Conservation (phyloP, 2,113 vertebrate species). For the Aramus guarauna region DNA sequence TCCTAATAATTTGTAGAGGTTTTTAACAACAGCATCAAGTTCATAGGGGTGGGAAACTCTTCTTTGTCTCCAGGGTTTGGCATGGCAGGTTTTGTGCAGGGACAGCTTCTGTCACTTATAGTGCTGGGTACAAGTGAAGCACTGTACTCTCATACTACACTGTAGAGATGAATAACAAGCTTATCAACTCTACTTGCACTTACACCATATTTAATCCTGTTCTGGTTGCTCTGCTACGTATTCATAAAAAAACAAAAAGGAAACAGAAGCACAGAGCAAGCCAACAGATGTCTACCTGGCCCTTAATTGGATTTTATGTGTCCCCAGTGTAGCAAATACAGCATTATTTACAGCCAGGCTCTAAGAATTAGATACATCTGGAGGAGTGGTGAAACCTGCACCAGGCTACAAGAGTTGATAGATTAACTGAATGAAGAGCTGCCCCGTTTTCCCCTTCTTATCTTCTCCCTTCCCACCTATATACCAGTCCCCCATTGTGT, state of each 20-base stretch:
- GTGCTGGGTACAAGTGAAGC: background rate
- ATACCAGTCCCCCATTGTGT: background rate
- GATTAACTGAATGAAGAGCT: background rate
- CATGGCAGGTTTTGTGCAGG: background rate
- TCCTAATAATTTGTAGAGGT: background rate
- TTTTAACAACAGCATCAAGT: background rate
- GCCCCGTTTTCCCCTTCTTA: background rate
- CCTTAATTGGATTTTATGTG: conserved; percentile 42
- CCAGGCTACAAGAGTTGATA: background rate
- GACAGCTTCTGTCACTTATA: background rate
- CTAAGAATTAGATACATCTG: conserved; percentile 60
- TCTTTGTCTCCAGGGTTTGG: background rate
- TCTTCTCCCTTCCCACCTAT: background rate
- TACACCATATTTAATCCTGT: background rate
- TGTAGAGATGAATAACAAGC: background rate
- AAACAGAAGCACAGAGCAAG: conserved; percentile 59
- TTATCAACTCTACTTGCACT: background rate
- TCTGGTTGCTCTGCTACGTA: conserved; percentile 53
- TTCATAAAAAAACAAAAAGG: conserved; percentile 12
- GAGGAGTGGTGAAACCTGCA: conserved; percentile 16
- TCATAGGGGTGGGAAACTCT: background rate
- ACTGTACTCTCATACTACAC: background rate
- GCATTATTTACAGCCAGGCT: conserved; percentile 53
- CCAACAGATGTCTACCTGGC: conserved; percentile 62
- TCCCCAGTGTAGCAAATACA: conserved; percentile 43